Evolutionary conservation across 1,140 invertebrate species (phyloP), one percentile per base, ranked within the genome.

Genomic region (Orussus abietinus): DNA sequence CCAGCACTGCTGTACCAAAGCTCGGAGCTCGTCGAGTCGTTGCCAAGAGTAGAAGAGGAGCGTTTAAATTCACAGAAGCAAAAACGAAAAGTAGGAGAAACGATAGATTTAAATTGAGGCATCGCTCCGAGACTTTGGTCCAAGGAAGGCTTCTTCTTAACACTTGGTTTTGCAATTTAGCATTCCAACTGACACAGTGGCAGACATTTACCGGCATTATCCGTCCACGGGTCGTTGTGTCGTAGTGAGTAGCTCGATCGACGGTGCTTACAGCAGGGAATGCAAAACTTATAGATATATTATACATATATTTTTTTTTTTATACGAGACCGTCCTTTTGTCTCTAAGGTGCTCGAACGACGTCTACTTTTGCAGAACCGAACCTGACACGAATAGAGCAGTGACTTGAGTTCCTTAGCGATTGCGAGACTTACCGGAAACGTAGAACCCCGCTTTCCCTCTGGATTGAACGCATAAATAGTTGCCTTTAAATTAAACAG

Each of bases 101-200:
- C 21, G 4, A 35, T 17, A 18, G 21, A 37, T 37, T 29, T 7
- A 35, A 36, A 6, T 57, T 45, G n/a, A n/a, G n/a, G n/a, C n/a
- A n/a, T 53, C 51, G 49, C 44, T 60, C 49, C 44, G 48, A 58
- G 49, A 45, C 47, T 64, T 58, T 64, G 49, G 48, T 47, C 53
- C 46, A 7, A 49, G 21, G 53, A 54, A n/a, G n/a, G 59, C 59
- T 66, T 64, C 46, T 63, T 58, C 48, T 55, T 60, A 56, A 42
- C 47, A 30, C 38, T 60, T 59, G 43, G 54, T 59, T 62, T 64
- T 43, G 55, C 53, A 57, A 36, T 50, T 55, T 61, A 61, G 50
- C 51, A 45, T 49, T 2, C 51, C 7, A 55, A 25, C 53, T 42
- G 41, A 51, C 61, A 61, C 45, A 62, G 49, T 49, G 51, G 43